Base-by-base conservation (phyloP, 2,113 vertebrate species). In the Atherinomorus stipes region DNA sequence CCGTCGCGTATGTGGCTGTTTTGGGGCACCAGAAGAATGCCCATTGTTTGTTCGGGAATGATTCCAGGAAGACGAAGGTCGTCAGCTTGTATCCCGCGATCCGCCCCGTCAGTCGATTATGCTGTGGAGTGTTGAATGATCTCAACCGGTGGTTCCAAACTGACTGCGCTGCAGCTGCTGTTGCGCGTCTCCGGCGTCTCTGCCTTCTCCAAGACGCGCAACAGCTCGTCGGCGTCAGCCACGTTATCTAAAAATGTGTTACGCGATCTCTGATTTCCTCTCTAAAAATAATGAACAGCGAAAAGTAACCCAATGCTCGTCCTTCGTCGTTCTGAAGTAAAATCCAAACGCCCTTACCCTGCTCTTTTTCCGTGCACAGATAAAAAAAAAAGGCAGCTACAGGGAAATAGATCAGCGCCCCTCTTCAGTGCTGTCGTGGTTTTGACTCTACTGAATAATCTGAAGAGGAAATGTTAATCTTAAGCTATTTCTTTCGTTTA, bases 201-300 rank as follows among this genome's bases (percentile, higher is more conserved):
- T 71, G 77, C 83, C 81, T 66, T 83, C 73, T 82, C 81, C 83
- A 88, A 86, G 81, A 86, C 89, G 79, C 88, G 67, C 85, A 16
- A 11, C 64, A 71, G 69, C 68, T 67, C 75, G 77, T 83, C 84
- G 77, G 85, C 85, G 73, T 67, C 62, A 42, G 26, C 19, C 51
- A 51, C 75, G 60, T 64, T 53, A 28, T 57, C 76, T 63, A n/a
- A 21, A 40, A 58, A 16, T 21, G 38, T 66, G 66, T 37, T 77
- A 83, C 61, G 54, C 42, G 50, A 28, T 18, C 37, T 10, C 22
- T 25, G 25, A 28, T 54, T 15, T n/a, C 37, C 23, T 25, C 5
- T 59, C 4, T 18, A 10, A 47, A 50, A 69, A 22, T 51, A 53
- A 51, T 25, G 31, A n/a, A n/a, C n/a, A n/a, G n/a, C n/a, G 11